Conservation (phyloP, 2,797 vertebrate species). For the Karalla daura region DNA sequence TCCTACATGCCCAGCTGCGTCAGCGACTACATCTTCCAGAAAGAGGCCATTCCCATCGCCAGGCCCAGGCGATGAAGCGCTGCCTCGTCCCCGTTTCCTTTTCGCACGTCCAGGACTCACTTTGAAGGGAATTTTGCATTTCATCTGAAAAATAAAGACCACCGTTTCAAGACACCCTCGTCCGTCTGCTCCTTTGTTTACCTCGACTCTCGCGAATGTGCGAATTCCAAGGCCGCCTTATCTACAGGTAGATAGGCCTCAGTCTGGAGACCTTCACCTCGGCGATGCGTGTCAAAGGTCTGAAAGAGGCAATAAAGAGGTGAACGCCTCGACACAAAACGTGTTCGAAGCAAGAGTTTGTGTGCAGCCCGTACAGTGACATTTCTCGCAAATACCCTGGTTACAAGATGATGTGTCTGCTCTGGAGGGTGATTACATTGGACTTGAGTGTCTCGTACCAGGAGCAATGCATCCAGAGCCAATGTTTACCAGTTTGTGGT, state of each 20-base stretch:
- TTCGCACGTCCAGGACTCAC: not conserved
- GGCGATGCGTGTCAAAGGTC: not conserved
- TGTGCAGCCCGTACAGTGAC: no score
- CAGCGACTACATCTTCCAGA: conserved; percentile 73
- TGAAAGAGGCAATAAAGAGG: not conserved
- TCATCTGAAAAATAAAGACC: not conserved
- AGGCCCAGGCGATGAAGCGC: conserved; percentile 35
- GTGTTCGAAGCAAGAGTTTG: no score
- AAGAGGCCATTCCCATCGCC: conserved; percentile 54
- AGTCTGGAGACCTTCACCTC: not conserved
- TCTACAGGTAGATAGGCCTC: conserved; percentile 6
- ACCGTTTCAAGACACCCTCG: not conserved
- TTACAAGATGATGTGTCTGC: no score
- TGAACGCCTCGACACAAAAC: no score
- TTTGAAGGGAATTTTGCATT: not conserved
- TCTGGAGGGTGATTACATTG: no score
- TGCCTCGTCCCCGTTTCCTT: no score
- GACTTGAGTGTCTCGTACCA: no score
- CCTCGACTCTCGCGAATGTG: not conserved
- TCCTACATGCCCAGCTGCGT: conserved; percentile 87
- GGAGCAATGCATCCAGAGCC: no score
- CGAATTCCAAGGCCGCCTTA: conserved; percentile 20
- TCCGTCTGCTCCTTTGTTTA: not conserved
- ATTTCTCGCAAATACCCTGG: no score
- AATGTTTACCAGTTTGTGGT: no score